Conservation (phyloP, 2,797 vertebrate species). For the Corythornis leucogaster region DNA sequence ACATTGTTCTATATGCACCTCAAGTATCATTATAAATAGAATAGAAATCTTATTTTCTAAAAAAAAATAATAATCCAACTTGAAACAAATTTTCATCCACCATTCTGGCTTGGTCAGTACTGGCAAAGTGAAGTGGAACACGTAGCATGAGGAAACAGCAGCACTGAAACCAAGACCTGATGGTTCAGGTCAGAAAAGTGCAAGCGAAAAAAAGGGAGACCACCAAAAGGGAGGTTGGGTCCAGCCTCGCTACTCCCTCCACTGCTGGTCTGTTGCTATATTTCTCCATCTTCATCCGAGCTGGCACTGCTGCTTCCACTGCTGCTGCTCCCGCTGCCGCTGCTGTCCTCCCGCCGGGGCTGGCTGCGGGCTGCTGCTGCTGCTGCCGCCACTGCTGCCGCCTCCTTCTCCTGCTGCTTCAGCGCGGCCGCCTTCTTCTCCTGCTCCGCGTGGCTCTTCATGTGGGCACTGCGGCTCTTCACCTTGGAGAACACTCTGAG, state of each 20-base stretch:
- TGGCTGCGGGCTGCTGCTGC: slow-evolving; percentile 77
- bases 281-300: slow-evolving; percentile 76
- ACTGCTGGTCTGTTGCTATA: slow-evolving; percentile 55
- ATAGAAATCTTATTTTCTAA: slow-evolving; percentile 40
- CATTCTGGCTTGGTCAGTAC: slow-evolving; percentile 34
- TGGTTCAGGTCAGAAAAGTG: slow-evolving; percentile 17
- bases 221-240: background rate
- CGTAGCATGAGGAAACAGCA: background rate
- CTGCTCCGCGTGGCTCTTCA: slow-evolving; percentile 98
- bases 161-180: slow-evolving; percentile 38
- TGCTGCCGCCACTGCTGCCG: slow-evolving; percentile 43
- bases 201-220: background rate
- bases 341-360: slow-evolving; percentile 76
- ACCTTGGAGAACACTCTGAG: slow-evolving; percentile 95
- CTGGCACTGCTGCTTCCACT: slow-evolving; percentile 55
- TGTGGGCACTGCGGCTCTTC: slow-evolving; percentile 98
- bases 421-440: slow-evolving; percentile 95
- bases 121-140: slow-evolving; percentile 36
- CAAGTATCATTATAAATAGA: slow-evolving; percentile 71
- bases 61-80: background rate
- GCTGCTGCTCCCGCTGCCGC: slow-evolving; percentile 77
- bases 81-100: slow-evolving; percentile 33
- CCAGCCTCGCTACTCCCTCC: slow-evolving; percentile 47
- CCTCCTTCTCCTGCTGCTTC: slow-evolving; percentile 86
- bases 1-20: slow-evolving; percentile 63